Percentiles rank a stretch among this genome's conserved stretches.
phyloP scores from a whole-genome alignment of 2,113 vertebrate species.

The Tauraco erythrolophus region DNA sequence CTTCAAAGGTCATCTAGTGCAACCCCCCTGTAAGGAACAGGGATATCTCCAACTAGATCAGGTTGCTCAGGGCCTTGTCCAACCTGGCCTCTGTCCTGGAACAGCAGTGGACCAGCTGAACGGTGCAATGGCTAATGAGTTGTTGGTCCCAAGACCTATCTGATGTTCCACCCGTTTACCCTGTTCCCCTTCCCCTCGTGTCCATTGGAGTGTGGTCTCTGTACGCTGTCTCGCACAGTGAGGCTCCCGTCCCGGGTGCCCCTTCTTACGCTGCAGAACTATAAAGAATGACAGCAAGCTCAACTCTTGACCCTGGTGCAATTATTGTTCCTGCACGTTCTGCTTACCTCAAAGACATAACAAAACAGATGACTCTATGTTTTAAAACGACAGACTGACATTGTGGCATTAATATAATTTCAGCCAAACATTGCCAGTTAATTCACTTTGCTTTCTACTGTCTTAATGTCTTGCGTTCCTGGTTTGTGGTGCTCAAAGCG shows the following conservation, averaged over 20 bases:
- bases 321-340: slow-evolving; percentile 12
- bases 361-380: not conserved
- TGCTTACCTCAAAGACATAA: slow-evolving; percentile 13
- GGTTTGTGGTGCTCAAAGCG: not conserved
- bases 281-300: not conserved
- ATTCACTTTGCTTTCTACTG: not conserved
- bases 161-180: not conserved
- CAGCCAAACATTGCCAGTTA: not conserved
- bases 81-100: not conserved
- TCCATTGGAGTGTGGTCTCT: not conserved
- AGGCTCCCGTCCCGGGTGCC: not conserved
- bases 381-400: slow-evolving; percentile 16
- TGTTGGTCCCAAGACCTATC: not conserved
- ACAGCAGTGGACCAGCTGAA: not conserved
- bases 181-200: not conserved
- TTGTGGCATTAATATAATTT: slow-evolving; percentile 16
- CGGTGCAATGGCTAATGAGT: not conserved
- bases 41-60: too few relatives aligned
- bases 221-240: fast-evolving
- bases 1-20: too few relatives aligned
- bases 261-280: not conserved
- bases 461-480: not conserved
- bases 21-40: too few relatives aligned
- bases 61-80: too few relatives aligned
- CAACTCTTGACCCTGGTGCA: slow-evolving; percentile 3